Base-by-base conservation (phyloP, 2,888 invertebrate species). In the Pteria penguin region DNA sequence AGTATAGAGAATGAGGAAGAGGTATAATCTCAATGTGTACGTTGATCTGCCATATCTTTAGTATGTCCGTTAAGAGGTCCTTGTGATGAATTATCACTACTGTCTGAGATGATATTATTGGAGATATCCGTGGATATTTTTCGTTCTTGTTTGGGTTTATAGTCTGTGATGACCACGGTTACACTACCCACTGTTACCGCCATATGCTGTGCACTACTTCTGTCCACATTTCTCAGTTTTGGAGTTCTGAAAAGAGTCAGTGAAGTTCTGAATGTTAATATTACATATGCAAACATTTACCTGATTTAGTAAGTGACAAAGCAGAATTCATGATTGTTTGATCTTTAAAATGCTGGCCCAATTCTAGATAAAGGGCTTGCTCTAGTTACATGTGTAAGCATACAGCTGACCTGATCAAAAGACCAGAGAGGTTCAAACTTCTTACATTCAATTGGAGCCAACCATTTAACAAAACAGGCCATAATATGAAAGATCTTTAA, bases 121-220 rank as follows among this genome's bases (percentile, higher is more conserved):
- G 78, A 78, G 32, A 82, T 84, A 80, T 86, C 83, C 27, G 76
- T 73, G 8, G 82, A 78, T 33, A 81, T 82, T 31, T 73, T 55
- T 27, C 79, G 70, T 58, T 80, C 75, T 29, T 72, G 75, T 73
- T 92, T 92, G 2, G 92, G 90, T 76, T 92, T 90, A 81, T 91
- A 98, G 93, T 98, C 98, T 76, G 98, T 98, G 92, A 98, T 98
- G 83, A 97, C 96, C 79, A 98, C 98, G 65, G 98, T 98, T 77
- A 98, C 97, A 88, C 97, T 97, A 92, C 98, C 98, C 45, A 98
- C 98, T 65, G 98, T 98, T 87, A 98, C 97, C 93, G 97, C 97
- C 93, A 97, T 95, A 75, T 97, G 97, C 92, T 97, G 96, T 31
- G 97, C 98, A 36, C 96, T 96, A 90, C 96, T 97, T 70, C 98